phyloP scores from a whole-genome alignment of 2,113 vertebrate genomes.

The Charadrius vociferus region DNA sequence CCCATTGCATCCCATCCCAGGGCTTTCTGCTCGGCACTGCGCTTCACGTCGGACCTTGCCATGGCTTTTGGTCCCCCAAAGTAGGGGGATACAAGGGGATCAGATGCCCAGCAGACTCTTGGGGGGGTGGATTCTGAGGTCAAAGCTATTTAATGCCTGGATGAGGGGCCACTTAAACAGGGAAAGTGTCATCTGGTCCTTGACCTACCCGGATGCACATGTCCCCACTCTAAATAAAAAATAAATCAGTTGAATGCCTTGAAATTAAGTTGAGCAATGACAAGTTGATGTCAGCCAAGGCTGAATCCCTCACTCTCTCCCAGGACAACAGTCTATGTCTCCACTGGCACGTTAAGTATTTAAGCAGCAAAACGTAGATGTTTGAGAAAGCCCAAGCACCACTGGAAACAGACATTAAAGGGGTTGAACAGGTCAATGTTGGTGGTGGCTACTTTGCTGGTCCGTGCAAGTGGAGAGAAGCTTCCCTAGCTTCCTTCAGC shows the following conservation, averaged over 20 bases:
- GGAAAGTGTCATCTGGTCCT: not conserved
- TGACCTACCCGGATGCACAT: not conserved
- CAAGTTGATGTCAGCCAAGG: not conserved
- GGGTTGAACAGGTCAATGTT: not conserved
- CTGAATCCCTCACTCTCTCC: not conserved
- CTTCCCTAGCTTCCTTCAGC: not conserved
- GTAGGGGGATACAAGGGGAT: accelerated
- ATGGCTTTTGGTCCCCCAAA: accelerated
- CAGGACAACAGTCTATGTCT: not conserved
- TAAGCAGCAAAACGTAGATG: not conserved
- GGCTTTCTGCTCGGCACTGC: accelerated
- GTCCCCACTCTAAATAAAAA: accelerated
- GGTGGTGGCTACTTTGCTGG: not conserved
- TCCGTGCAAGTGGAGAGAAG: not conserved
- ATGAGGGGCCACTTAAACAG: not conserved
- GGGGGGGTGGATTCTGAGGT: not conserved
- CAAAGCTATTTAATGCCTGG: not conserved
- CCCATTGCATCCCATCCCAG: not conserved
- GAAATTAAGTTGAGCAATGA: not conserved
- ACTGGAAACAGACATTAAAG: not conserved
- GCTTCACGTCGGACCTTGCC: accelerated
- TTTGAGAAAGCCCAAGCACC: not conserved
- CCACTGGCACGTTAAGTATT: not conserved
- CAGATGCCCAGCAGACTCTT: not conserved
- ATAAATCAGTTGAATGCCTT: not conserved